phyloP scores from a whole-genome alignment of 2,888 invertebrate species.

The Lepas anatifera region DNA sequence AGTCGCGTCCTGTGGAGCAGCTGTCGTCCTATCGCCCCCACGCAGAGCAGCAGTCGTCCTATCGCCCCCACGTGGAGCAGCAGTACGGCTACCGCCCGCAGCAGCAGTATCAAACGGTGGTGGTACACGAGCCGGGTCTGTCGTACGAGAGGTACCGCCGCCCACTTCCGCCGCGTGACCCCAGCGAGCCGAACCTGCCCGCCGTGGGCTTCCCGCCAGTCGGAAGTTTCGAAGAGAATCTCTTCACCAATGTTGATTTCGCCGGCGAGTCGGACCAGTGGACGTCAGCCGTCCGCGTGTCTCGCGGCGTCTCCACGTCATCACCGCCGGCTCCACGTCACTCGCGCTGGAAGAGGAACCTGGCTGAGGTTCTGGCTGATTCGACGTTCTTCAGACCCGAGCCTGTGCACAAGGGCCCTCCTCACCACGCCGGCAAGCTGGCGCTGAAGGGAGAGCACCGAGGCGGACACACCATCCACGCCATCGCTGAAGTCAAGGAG shows the following conservation, averaged over 20 bases:
- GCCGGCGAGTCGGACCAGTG: not conserved
- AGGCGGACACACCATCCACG: not conserved
- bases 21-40: too few relatives aligned
- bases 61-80: too few relatives aligned
- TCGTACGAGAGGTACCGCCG: not conserved
- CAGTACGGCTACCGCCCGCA: not conserved
- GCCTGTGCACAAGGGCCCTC: not conserved
- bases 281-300: not conserved
- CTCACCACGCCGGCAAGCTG: not conserved
- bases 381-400: not conserved
- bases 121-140: not conserved
- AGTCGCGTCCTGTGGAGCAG: not conserved
- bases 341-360: not conserved
- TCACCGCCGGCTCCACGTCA: not conserved
- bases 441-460: not conserved
- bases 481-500: not conserved
- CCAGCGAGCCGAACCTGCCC: not conserved
- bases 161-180: not conserved
- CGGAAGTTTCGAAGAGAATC: not conserved
- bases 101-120: not conserved
- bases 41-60: too few relatives aligned
- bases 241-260: not conserved
- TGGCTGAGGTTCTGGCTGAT: not conserved
- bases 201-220: constrained; percentile 4
- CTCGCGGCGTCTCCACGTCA: too few relatives aligned